These are phyloP conservation scores for Cydia splendana DNA, from an alignment of 1,140 invertebrate species.

Conservation along the genomic window DNA sequence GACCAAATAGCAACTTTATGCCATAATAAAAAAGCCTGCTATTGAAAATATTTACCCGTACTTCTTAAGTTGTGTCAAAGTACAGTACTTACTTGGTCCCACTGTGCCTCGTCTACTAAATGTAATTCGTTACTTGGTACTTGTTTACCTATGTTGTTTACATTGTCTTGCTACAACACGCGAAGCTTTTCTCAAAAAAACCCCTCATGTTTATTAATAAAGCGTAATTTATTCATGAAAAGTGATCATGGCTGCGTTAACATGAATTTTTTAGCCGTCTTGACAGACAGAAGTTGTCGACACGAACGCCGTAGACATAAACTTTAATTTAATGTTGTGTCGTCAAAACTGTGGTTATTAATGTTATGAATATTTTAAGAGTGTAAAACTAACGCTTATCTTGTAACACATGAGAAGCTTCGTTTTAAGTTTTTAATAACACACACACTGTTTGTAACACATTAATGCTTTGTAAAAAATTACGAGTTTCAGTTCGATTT, in stretches of 20 bases:
- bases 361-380: constrained; percentile 14
- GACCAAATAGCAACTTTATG: too few relatives aligned
- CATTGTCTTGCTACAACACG: constrained; percentile 10
- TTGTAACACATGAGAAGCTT: neutral
- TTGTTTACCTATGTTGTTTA: neutral
- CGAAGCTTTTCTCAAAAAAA: constrained; percentile 26
- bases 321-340: constrained; percentile 6
- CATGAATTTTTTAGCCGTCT: constrained; percentile 29
- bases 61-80: neutral
- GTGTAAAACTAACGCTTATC: neutral
- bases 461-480: too few relatives aligned
- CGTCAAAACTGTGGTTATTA: neutral
- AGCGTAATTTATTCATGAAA: constrained; percentile 30
- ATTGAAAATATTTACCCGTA: too few relatives aligned
- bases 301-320: neutral
- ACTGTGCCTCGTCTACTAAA: neutral
- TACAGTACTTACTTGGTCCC: neutral
- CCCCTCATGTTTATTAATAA: constrained; percentile 29
- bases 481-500: too few relatives aligned
- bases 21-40: too few relatives aligned
- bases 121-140: neutral
- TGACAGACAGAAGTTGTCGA: constrained; percentile 25
- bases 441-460: too few relatives aligned
- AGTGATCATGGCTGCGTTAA: constrained; percentile 26
- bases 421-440: too few relatives aligned